phyloP scores from a whole-genome alignment of 2,888 invertebrate species.

The Entomobrya proxima region DNA sequence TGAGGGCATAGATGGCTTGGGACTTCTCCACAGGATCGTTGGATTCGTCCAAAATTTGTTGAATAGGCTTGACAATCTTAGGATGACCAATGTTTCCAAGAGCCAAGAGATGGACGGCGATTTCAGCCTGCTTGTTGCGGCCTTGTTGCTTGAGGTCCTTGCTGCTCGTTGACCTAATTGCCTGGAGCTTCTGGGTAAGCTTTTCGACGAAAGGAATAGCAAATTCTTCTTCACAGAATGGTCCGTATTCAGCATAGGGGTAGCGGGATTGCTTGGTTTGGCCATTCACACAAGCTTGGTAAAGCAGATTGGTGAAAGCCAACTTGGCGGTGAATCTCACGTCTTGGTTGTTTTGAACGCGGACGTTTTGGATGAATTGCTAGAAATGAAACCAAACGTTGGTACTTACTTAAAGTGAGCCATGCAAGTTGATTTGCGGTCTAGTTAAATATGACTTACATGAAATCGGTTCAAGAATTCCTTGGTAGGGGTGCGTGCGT shows the following conservation, averaged over 20 bases:
- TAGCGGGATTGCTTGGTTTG: constrained; percentile 72
- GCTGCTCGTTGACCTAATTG: no score
- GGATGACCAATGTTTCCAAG: constrained; percentile 77
- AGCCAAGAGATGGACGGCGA: constrained; percentile 76
- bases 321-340: constrained; percentile 75
- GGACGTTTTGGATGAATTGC: constrained; percentile 74
- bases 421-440: not conserved
- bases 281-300: constrained; percentile 76
- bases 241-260: constrained; percentile 75
- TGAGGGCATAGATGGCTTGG: constrained; percentile 76
- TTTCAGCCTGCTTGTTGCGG: constrained; percentile 26
- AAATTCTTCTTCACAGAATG: constrained; percentile 74
- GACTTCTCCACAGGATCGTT: constrained; percentile 75
- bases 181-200: constrained; percentile 67
- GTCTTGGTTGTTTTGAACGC: constrained; percentile 72
- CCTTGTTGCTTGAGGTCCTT: constrained; percentile 59
- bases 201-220: constrained; percentile 72
- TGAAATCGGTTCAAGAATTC: constrained; percentile 76
- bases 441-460: constrained; percentile 73
- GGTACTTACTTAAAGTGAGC: not conserved
- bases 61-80: constrained; percentile 75
- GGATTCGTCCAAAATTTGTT: constrained; percentile 75
- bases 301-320: constrained; percentile 76
- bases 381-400: constrained; percentile 50
- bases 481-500: constrained; percentile 77